Base-by-base conservation (phyloP, 2,113 vertebrate genomes). In the Sinocyclocheilus anshuiensis region DNA sequence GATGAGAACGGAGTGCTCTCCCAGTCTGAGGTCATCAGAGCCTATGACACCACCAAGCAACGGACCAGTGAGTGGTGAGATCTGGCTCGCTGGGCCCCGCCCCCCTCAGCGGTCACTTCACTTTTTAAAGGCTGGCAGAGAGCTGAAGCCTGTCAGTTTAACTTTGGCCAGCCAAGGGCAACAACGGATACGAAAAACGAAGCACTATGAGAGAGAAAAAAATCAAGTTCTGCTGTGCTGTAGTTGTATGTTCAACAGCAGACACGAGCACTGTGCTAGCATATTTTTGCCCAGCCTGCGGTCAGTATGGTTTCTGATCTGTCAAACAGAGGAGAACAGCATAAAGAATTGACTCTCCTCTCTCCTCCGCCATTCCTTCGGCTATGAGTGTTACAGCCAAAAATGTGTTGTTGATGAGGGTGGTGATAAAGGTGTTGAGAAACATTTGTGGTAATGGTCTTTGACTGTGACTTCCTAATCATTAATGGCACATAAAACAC, bases 1-100 rank as follows among this genome's bases (percentile, higher is more conserved):
- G 98, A 99, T 65, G 98, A 99, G 94, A 98, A 99, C 29, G 98
- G 98, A 82, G 97, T 98, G 11, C 97, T 99, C 89, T 99, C 98
- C 4, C 98, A 99, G 93, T 99, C 98, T 6, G 98, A 99, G 93
- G 98, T 99, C 83, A 97, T 99, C 93, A 90, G 98, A 93, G 98
- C 97, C 1, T 99, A 99, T 0, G 98, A 99, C 88, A 99, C 98
- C 93, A 99, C 98, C 75, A 99, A 99, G 89, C 96, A 98, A 94
- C 96, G 96, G 93, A 94, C 96, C 11, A 96, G 96, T 18, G 97
- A 97, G 88, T 98, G 97, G 97, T 98, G 96, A 99, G 91, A 76
- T 82, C 67, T 80, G 84, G 85, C 87, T 90, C 83, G 48, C 76
- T 20, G 15, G 79, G 83, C 85, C 84, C 12, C 87, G 87, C 86